Evolutionary conservation across 2,113 vertebrate species (phyloP).

Genomic region (Lamprologus sp.): DNA sequence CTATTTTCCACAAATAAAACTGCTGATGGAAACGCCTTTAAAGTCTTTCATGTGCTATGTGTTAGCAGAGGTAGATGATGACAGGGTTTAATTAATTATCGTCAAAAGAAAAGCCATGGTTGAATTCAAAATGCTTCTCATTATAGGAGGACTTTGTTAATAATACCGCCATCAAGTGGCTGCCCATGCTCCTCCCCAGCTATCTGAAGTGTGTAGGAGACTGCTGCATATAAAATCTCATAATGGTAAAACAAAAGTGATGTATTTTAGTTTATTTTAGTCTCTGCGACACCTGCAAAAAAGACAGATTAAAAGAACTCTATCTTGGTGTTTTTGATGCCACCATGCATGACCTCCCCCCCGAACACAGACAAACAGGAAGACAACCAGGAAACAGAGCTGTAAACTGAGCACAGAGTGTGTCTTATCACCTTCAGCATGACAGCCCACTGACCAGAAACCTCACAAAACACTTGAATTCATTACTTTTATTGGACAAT

Average conservation of each 20-base stretch:
- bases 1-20: not conserved
- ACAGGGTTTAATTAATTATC: not conserved
- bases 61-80: not conserved
- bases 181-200: not conserved
- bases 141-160: not conserved
- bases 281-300: not conserved
- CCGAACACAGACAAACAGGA: conserved; percentile 59
- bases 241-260: not conserved
- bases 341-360: conserved; percentile 42
- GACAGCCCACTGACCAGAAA: not conserved
- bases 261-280: not conserved
- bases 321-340: conserved; percentile 14
- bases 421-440: conserved; percentile 14
- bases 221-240: not conserved
- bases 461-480: not conserved
- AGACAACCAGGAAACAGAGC: conserved; percentile 48
- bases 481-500: conserved; percentile 9
- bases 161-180: conserved; percentile 48
- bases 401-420: conserved; percentile 1
- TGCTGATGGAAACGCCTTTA: not conserved
- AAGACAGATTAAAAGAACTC: not conserved
- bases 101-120: not conserved
- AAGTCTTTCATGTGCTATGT: not conserved
- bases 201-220: not conserved
- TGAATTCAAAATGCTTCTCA: not conserved